Percentiles rank a stretch among this genome's conserved stretches.
Evolutionary conservation across 1,140 invertebrate genomes (phyloP).

Genomic region (Macrobrachium rosenbergii): DNA sequence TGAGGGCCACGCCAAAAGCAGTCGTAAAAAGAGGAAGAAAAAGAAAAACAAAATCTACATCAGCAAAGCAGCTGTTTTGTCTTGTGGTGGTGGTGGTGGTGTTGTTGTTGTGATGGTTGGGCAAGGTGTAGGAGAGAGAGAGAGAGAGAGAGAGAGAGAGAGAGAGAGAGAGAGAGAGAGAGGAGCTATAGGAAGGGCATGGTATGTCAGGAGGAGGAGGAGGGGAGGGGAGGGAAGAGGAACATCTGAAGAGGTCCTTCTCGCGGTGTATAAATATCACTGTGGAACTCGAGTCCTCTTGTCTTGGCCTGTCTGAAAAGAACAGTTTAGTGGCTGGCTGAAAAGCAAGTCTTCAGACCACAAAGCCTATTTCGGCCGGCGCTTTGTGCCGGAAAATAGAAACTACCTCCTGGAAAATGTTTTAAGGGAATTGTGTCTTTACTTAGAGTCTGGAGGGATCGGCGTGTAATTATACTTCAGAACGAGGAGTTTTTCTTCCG

Average conservation of each 20-base stretch:
- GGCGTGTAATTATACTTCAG: slow-evolving; percentile 3
- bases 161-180: no score
- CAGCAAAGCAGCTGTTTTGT: no score
- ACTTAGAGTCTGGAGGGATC: background rate
- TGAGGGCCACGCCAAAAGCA: no score
- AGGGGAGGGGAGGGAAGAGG: background rate
- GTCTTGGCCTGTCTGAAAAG: slow-evolving; percentile 39
- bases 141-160: no score
- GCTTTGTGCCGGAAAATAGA: slow-evolving; percentile 33
- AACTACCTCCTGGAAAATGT: slow-evolving; percentile 6
- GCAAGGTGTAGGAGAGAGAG: no score
- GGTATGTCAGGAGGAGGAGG: background rate
- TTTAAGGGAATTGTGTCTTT: background rate
- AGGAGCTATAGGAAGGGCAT: no score
- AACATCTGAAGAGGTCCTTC: slow-evolving; percentile 36
- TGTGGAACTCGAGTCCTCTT: slow-evolving; percentile 40
- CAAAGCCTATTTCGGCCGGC: slow-evolving; percentile 28
- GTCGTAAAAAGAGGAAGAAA: no score
- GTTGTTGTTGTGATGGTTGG: no score
- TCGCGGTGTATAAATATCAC: slow-evolving; percentile 47
- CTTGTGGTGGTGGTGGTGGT: no score
- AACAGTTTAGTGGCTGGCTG: slow-evolving; percentile 50
- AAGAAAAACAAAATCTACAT: no score
- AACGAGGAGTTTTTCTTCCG: background rate
- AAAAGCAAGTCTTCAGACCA: slow-evolving; percentile 37